Evolutionary conservation across 2,888 invertebrate species (phyloP), one percentile per base, ranked within the genome.

Genomic region (Sphaeridia pumilis): DNA sequence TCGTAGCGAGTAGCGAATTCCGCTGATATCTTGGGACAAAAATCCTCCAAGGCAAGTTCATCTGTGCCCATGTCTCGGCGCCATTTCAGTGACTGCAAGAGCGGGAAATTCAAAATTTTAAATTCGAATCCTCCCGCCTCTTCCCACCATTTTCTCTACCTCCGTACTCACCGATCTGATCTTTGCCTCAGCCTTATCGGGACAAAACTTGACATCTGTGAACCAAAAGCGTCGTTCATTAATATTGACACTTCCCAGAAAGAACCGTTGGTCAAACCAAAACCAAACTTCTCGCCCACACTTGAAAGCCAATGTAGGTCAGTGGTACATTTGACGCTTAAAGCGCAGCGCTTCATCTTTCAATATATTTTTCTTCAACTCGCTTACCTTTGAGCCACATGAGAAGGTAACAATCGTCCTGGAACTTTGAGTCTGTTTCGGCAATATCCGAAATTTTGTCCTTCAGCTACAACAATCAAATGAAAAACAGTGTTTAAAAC

Each of bases 331-430:
- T n/a, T n/a, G n/a, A n/a, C n/a, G n/a, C n/a, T n/a, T n/a, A n/a
- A n/a, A n/a, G n/a, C n/a, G n/a, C n/a, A n/a, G 7, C 38, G 20
- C 20, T 20, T 38, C 20, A 14, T 38, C 17, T 38, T 17, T 38
- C 38, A 38, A n/a, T n/a, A n/a, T n/a, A n/a, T n/a, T n/a, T n/a
- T n/a, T n/a, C n/a, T n/a, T n/a, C n/a, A n/a, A n/a, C n/a, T n/a
- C n/a, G n/a, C 38, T 5, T 38, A 38, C 38, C 38, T 38, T 38
- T 38, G 17, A 38, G 17, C 38, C 38, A 38, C 38, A 38, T 38
- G 38, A 38, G 38, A 17, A 38, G 38, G 17, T 38, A 38, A 17
- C 38, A 38, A 17, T 38, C 12, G 38, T 38, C 38, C 17, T 38
- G 17, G 17, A 38, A 38, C 38, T 38, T 38, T 7, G 38, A 5